These are phyloP conservation scores for Mnemiopsis leidyi DNA, from an alignment of 37 sponge, comb jelly and placozoan species.

Conservation along the genomic window DNA sequence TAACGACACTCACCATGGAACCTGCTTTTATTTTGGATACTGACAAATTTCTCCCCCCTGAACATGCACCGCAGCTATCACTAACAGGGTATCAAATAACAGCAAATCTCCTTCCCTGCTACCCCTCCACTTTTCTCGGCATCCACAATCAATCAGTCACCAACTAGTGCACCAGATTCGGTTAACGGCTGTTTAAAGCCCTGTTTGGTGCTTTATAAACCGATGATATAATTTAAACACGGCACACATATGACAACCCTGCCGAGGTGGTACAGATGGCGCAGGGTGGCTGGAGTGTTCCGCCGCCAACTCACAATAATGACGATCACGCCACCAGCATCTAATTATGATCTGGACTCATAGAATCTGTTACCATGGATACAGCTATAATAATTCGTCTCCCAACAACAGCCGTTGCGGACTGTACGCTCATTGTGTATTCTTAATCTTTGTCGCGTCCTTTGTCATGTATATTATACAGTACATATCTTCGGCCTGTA, in stretches of 20 bases:
- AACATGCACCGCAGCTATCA: not conserved
- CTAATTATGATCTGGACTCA: slow-evolving; percentile 24
- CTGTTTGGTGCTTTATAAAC: not conserved
- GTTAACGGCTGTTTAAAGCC: not conserved
- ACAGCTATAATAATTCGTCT: slow-evolving; percentile 9
- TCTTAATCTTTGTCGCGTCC: not conserved
- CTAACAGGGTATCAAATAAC: not conserved
- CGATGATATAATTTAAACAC: not conserved
- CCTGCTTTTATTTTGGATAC: not conserved
- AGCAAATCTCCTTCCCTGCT: not conserved
- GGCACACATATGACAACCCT: not conserved
- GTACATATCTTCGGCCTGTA: not conserved
- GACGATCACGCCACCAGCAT: not conserved
- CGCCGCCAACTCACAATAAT: not conserved
- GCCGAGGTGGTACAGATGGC: not conserved
- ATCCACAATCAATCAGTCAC: not conserved
- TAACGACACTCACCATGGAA: not conserved
- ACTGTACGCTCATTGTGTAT: not conserved
- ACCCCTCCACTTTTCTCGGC: too few relatives aligned
- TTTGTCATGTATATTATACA: not conserved
- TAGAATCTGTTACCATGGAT: slow-evolving; percentile 24
- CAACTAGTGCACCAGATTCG: not conserved
- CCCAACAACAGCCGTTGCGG: slow-evolving; percentile 3
- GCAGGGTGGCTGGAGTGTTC: not conserved
- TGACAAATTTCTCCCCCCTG: not conserved